Conservation (phyloP, 2,797 vertebrate genomes). For the Mionectes olivaceus region DNA sequence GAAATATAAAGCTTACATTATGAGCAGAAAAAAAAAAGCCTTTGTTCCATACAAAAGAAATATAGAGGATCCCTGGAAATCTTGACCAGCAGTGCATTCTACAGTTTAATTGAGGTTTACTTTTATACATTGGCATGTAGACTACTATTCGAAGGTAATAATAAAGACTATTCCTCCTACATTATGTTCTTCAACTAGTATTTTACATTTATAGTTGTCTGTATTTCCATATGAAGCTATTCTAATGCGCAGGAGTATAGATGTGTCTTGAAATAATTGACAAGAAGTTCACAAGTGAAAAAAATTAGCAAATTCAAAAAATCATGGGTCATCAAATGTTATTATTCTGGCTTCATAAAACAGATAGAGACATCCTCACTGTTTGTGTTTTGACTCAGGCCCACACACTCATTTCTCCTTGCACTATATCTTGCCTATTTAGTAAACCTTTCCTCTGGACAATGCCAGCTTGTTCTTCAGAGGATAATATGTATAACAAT, state of each 20-base stretch:
- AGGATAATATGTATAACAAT: not conserved
- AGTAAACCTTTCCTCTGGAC: not conserved
- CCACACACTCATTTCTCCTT: not conserved
- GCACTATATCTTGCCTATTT: not conserved
- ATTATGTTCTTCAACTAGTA: not conserved
- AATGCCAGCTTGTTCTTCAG: not conserved
- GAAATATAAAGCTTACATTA: not conserved
- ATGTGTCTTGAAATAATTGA: not conserved
- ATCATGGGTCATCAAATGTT: rapidly evolving
- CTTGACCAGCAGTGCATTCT: not conserved
- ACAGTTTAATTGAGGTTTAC: not conserved
- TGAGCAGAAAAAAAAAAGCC: not conserved
- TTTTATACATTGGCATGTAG: not conserved
- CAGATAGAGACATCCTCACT: not conserved
- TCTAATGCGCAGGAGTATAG: not conserved
- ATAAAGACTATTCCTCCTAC: not conserved
- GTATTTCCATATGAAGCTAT: not conserved
- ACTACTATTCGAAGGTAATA: not conserved
- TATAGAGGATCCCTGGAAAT: not conserved
- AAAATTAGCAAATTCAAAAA: not conserved
- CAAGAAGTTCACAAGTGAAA: not conserved
- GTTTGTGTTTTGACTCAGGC: not conserved
- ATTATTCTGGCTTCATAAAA: not conserved
- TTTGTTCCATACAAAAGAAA: constrained; percentile 7
- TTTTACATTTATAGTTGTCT: not conserved